A percentile compares a stretch with the other conserved stretches of the same genome.
These are phyloP conservation scores for Micrasema minimum DNA, from an alignment of 1,140 invertebrate genomes.

Conservation along the genomic window DNA sequence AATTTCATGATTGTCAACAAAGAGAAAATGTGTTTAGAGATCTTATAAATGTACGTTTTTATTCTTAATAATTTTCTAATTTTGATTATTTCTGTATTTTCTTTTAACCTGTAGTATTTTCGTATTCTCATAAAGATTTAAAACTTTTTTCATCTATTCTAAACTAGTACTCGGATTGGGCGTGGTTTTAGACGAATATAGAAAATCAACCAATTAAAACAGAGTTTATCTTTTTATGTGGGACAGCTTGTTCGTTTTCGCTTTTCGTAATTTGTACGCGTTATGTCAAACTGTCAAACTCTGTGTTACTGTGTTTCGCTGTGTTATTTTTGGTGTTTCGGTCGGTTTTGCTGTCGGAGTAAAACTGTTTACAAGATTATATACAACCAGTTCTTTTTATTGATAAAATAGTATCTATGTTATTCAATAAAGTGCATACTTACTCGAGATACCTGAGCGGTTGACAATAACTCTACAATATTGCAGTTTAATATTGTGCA, in stretches of 20 bases:
- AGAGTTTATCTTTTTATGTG: conserved; percentile 41
- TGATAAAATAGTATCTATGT: conserved; percentile 1
- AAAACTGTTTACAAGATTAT: not conserved
- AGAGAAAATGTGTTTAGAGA: not conserved
- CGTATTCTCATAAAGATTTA: too few relatives aligned
- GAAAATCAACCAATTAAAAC: conserved; percentile 42
- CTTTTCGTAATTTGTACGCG: conserved; percentile 21
- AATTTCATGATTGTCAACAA: conserved; percentile 5
- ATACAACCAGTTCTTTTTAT: not conserved
- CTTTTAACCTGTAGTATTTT: too few relatives aligned
- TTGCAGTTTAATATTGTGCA: not conserved
- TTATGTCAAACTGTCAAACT: conserved; percentile 35
- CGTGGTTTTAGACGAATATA: conserved; percentile 26
- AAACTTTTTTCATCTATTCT: too few relatives aligned
- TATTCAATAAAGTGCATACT: not conserved
- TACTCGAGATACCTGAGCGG: not conserved
- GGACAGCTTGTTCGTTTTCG: conserved; percentile 40
- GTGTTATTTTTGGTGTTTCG: not conserved
- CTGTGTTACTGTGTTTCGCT: not conserved
- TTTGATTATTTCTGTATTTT: too few relatives aligned
- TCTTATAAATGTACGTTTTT: not conserved
- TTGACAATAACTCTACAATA: not conserved
- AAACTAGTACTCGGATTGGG: conserved; percentile 14
- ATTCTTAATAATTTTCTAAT: too few relatives aligned
- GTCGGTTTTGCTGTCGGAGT: not conserved